Conservation (phyloP, 2,113 vertebrate genomes). For the Corydoras maculifer region DNA sequence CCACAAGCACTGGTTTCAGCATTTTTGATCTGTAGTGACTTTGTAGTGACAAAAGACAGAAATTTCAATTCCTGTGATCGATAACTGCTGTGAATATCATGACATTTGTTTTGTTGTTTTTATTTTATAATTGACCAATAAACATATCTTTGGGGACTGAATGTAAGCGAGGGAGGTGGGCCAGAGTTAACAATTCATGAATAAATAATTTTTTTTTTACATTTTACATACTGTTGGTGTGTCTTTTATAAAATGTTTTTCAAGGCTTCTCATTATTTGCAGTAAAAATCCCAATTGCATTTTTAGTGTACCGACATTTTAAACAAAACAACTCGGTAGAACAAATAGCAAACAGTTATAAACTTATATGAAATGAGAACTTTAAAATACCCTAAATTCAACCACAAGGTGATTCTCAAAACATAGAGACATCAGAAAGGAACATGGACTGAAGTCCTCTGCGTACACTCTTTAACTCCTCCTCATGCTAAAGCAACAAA, state of each 20-base stretch:
- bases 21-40: constrained; percentile 4
- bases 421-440: constrained; percentile 51
- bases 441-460: constrained; percentile 62
- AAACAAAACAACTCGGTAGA: neutral
- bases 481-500: constrained; percentile 56
- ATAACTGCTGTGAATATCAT: constrained; percentile 28
- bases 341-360: no score
- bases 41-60: constrained; percentile 13
- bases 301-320: neutral
- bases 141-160: constrained; percentile 19
- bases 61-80: constrained; percentile 18
- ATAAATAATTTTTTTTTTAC: constrained; percentile 32
- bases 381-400: no score
- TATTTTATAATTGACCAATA: constrained; percentile 27
- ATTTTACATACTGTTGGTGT: constrained; percentile 16
- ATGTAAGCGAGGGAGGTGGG: constrained; percentile 15
- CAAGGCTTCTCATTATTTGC: constrained; percentile 32
- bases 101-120: constrained; percentile 18
- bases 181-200: constrained; percentile 26
- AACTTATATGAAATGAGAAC: no score
- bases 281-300: constrained; percentile 38
- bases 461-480: constrained; percentile 60
- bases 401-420: constrained; percentile 37
- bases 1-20: constrained; percentile 9
- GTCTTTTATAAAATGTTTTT: constrained; percentile 16